phyloP scores from a whole-genome alignment of 2,113 vertebrate species.

The Syngnathus floridae region DNA sequence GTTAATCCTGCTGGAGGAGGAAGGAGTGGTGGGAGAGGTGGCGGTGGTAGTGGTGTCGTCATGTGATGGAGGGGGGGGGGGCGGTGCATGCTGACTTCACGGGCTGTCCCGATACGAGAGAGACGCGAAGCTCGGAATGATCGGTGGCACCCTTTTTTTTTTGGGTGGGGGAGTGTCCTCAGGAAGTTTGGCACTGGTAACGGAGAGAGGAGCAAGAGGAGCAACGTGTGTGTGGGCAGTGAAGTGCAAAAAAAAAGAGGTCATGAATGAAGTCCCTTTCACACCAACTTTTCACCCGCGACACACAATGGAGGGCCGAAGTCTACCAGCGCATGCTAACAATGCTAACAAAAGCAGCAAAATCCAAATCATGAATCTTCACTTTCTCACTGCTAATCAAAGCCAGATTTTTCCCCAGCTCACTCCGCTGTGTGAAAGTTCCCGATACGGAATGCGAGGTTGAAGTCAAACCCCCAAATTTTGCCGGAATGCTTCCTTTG shows the following conservation, averaged over 20 bases:
- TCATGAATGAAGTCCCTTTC: conserved; percentile 17
- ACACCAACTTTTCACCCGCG: not conserved
- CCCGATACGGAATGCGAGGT: not conserved
- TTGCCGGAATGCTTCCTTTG: not conserved
- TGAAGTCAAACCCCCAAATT: not conserved
- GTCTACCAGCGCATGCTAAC: not conserved
- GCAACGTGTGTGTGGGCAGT: conserved; percentile 56
- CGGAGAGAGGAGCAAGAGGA: conserved; percentile 61
- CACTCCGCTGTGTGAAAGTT: not conserved
- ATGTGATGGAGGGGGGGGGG: conserved; percentile 32
- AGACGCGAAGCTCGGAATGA: conserved; percentile 70
- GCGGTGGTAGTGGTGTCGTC: conserved; percentile 60
- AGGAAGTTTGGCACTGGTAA: conserved; percentile 76
- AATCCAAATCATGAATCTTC: no score
- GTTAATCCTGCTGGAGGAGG: conserved; percentile 72
- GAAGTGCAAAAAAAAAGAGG: conserved; percentile 66
- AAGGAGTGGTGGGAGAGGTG: conserved; percentile 46
- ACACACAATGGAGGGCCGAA: not conserved
- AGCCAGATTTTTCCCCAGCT: not conserved
- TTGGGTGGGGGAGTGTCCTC: conserved; percentile 1
- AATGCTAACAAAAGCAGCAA: no score
- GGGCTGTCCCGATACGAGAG: conserved; percentile 78
- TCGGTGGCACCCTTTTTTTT: conserved; percentile 63
- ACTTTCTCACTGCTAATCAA: not conserved
- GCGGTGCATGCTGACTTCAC: conserved; percentile 81